Evolutionary conservation across 2,113 vertebrate genomes (phyloP).

Genomic region (Gobius niger): DNA sequence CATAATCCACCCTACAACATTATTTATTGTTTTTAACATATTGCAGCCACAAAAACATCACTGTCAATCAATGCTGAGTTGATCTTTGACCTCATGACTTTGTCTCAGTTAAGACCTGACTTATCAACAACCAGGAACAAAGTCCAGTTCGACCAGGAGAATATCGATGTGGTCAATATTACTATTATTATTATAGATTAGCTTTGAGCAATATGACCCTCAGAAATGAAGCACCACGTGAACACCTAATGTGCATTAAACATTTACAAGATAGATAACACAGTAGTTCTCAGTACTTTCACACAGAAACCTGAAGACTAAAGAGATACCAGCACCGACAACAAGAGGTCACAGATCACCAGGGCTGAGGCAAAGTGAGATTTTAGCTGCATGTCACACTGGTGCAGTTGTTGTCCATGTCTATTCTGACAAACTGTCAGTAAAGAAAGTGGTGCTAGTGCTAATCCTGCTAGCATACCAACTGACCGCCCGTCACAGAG

Average conservation of each 20-base stretch:
- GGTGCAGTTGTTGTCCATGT: conserved; percentile 16
- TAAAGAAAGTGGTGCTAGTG: background rate
- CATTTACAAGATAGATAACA: too few species aligned
- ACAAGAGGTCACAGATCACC: conserved; percentile 40
- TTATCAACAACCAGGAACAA: conserved; percentile 29
- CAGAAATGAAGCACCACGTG: too few species aligned
- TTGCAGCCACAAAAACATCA: background rate
- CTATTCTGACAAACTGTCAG: conserved; percentile 16
- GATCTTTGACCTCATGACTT: conserved; percentile 46
- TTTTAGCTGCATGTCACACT: background rate
- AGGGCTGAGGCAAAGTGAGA: conserved; percentile 10
- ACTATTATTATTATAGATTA: background rate
- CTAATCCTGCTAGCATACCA: conserved; percentile 40
- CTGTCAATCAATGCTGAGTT: background rate
- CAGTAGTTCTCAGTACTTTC: background rate
- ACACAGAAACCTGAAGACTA: background rate
- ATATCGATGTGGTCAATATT: background rate
- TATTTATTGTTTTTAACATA: background rate
- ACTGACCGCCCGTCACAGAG: conserved; percentile 23
- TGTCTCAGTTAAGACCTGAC: background rate
- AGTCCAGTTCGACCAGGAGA: conserved; percentile 24
- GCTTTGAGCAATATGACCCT: too few species aligned
- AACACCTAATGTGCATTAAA: too few species aligned
- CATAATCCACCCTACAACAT: too few species aligned
- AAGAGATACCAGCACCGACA: background rate